Evolutionary conservation across 2,888 invertebrate genomes (phyloP).

Genomic region (Drosophila lutescens): DNA sequence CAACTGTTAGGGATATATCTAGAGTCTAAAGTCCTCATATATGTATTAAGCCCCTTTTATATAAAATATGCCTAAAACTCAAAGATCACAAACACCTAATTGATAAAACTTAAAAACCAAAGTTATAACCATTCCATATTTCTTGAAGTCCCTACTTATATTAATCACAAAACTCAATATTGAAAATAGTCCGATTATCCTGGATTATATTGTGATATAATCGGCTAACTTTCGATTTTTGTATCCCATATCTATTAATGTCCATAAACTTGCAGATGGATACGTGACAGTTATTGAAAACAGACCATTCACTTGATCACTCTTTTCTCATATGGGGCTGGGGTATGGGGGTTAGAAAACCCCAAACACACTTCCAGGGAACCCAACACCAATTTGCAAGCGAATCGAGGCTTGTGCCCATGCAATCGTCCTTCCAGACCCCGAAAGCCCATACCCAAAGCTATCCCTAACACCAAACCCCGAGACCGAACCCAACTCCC

Average conservation of each 20-base stretch:
- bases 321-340: neutral
- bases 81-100: neutral
- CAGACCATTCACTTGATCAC: conserved; percentile 22
- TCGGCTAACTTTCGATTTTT: too few relatives aligned
- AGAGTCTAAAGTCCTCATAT: conserved; percentile 3
- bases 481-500: conserved; percentile 43
- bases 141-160: too few relatives aligned
- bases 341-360: conserved; percentile 30
- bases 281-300: conserved; percentile 7
- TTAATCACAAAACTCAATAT: too few relatives aligned
- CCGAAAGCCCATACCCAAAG: conserved; percentile 27
- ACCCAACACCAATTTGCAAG: conserved; percentile 72
- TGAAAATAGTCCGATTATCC: too few relatives aligned
- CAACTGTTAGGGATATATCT: conserved; percentile 1
- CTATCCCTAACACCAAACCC: neutral
- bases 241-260: too few relatives aligned
- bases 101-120: too few relatives aligned
- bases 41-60: neutral
- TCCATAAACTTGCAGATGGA: conserved; percentile 2
- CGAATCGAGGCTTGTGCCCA: conserved; percentile 57
- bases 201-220: too few relatives aligned
- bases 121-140: too few relatives aligned
- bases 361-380: conserved; percentile 60
- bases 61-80: too few relatives aligned
- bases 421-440: conserved; percentile 52